Conservation (phyloP, 1,140 invertebrate species). For the Melanaphis sacchari region DNA sequence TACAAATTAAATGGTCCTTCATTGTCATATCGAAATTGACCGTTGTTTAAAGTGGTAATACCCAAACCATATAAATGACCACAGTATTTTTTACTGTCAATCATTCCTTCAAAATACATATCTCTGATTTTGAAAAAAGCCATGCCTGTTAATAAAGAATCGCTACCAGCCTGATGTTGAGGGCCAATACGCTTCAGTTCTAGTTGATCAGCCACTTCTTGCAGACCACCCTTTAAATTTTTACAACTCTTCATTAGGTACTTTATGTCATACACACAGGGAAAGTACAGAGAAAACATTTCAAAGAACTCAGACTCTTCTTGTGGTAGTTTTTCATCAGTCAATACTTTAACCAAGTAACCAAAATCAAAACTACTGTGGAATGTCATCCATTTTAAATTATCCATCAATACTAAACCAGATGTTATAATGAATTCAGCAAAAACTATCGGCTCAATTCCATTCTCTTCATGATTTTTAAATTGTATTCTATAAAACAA, state of each 20-base stretch:
- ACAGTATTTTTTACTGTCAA: slow-evolving; percentile 94
- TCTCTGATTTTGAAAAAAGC: slow-evolving; percentile 99
- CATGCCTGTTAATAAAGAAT: slow-evolving; percentile 95
- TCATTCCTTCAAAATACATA: slow-evolving; percentile 99
- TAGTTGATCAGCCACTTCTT: slow-evolving; percentile 92
- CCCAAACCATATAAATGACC: slow-evolving; percentile 93
- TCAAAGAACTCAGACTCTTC: slow-evolving; percentile 97
- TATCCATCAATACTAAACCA: slow-evolving; percentile 92
- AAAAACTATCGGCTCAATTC: slow-evolving; percentile 95
- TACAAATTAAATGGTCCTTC: neutral
- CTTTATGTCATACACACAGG: slow-evolving; percentile 97
- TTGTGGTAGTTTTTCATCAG: slow-evolving; percentile 82
- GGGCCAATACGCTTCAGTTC: slow-evolving; percentile 90
- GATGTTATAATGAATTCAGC: slow-evolving; percentile 96
- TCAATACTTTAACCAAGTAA: slow-evolving; percentile 93
- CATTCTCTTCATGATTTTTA: slow-evolving; percentile 96
- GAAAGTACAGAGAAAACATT: slow-evolving; percentile 91
- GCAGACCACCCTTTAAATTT: slow-evolving; percentile 95
- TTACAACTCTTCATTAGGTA: slow-evolving; percentile 99
- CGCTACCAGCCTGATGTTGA: slow-evolving; percentile 97
- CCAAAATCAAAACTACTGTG: slow-evolving; percentile 98
- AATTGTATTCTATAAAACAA: slow-evolving; percentile 81
- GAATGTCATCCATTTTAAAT: slow-evolving; percentile 97
- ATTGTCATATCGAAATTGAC: slow-evolving; percentile 52
- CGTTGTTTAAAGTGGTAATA: slow-evolving; percentile 58